phyloP scores from a whole-genome alignment of 2,888 invertebrate species.

The Xylocampa areola region DNA sequence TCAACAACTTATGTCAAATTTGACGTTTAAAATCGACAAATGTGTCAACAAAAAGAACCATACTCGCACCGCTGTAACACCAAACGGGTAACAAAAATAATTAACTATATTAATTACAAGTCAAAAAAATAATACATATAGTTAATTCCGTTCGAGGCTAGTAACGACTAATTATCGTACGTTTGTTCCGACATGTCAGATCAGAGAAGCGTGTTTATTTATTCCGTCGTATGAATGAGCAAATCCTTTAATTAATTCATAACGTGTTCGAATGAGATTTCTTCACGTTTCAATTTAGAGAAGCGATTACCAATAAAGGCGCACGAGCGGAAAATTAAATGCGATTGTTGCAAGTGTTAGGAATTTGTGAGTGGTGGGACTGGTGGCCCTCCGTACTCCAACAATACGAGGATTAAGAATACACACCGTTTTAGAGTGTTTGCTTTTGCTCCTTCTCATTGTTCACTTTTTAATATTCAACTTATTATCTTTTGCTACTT shows the following conservation, averaged over 20 bases:
- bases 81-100: too few relatives aligned
- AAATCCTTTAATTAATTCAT: constrained; percentile 68
- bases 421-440: constrained; percentile 54
- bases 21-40: too few relatives aligned
- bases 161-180: constrained; percentile 32
- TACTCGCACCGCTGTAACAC: too few relatives aligned
- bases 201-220: constrained; percentile 38
- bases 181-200: constrained; percentile 37
- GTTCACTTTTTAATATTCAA: constrained; percentile 25
- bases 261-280: constrained; percentile 63
- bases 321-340: constrained; percentile 88
- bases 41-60: too few relatives aligned
- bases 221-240: constrained; percentile 42
- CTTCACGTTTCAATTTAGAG: constrained; percentile 73
- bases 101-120: too few relatives aligned
- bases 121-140: too few relatives aligned
- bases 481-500: constrained; percentile 1
- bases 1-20: too few relatives aligned
- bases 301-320: constrained; percentile 71
- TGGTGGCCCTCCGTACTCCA: constrained; percentile 64
- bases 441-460: constrained; percentile 13
- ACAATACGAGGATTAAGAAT: constrained; percentile 68
- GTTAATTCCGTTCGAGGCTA: constrained; percentile 16
- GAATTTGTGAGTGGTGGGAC: constrained; percentile 66
- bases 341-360: constrained; percentile 80